These are phyloP conservation scores for Oxyura jamaicensis DNA, from an alignment of 2,113 vertebrate genomes.

Conservation along the genomic window DNA sequence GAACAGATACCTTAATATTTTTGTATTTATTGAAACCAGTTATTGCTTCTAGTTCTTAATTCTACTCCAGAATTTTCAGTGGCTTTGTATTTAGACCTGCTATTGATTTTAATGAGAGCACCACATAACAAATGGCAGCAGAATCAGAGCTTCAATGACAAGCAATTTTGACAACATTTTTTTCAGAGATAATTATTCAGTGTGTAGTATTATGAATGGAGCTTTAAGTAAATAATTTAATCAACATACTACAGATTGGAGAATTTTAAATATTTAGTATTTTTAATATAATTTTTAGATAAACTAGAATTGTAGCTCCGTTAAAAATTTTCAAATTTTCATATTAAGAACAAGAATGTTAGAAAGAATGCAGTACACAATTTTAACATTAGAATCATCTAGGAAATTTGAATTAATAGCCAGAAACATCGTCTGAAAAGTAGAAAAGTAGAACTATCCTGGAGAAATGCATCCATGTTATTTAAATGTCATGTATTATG, in stretches of 20 bases:
- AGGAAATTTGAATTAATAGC: background rate
- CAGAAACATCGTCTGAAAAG: background rate
- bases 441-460: background rate
- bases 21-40: background rate
- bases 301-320: background rate
- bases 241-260: background rate
- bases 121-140: background rate
- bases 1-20: background rate
- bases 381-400: background rate
- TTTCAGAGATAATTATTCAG: constrained; percentile 1
- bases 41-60: background rate
- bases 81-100: background rate
- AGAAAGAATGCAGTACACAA: background rate
- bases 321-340: background rate
- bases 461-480: background rate
- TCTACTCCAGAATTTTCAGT: background rate
- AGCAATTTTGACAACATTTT: background rate
- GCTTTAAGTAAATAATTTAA: background rate
- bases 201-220: background rate
- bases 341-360: background rate
- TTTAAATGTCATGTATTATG: background rate
- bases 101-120: background rate
- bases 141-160: background rate
- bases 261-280: background rate
- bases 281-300: background rate